phyloP scores from a whole-genome alignment of 2,113 vertebrate genomes.

The Chaetops frenatus region DNA sequence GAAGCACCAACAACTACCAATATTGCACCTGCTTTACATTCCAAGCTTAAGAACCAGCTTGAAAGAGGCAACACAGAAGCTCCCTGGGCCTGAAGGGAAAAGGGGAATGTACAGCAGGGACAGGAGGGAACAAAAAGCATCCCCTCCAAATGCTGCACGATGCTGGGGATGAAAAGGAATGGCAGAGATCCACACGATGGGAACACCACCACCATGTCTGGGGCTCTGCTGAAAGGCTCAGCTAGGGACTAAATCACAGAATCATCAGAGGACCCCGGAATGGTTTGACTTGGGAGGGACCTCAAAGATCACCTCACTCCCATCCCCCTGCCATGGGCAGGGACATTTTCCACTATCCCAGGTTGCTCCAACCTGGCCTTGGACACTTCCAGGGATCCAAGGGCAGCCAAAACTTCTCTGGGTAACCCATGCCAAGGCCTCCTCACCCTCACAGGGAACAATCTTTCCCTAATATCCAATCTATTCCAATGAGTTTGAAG shows the following conservation, averaged over 20 bases:
- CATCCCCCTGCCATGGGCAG: neutral
- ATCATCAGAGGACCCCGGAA: neutral
- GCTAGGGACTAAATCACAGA: neutral
- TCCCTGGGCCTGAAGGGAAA: neutral
- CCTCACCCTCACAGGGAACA: neutral
- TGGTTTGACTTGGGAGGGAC: neutral
- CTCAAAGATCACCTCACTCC: neutral
- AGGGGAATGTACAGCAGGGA: rapidly evolving
- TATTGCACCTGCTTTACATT: neutral
- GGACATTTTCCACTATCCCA: neutral
- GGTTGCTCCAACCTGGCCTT: neutral
- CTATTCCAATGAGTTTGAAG: neutral
- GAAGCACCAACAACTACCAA: neutral
- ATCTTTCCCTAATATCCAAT: neutral
- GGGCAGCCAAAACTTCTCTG: neutral
- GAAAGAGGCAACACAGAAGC: neutral
- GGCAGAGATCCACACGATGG: rapidly evolving
- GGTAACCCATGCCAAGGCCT: neutral
- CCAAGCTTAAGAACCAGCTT: neutral
- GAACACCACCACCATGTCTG: neutral
- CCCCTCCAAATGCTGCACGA: neutral
- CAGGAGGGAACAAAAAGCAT: rapidly evolving
- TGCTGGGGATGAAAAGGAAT: neutral
- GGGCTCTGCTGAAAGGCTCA: neutral
- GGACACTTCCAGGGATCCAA: neutral